Conservation (phyloP, 2,797 vertebrate species). For the Myripristis murdjan region DNA sequence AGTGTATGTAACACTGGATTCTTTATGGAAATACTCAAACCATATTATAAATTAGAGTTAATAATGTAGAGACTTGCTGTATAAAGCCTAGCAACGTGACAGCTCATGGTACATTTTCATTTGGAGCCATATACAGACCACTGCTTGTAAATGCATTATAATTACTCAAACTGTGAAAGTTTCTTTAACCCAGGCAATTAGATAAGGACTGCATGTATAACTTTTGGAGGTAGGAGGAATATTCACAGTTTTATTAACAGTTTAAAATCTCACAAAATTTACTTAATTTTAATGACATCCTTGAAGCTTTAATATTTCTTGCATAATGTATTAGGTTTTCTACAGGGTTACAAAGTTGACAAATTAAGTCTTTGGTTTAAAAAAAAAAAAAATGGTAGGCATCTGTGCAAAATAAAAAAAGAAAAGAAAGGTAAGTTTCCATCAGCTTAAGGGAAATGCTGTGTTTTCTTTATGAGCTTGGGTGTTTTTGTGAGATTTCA, state of each 20-base stretch:
- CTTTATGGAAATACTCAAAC: neutral
- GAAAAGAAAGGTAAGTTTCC: no score
- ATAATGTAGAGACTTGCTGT: constrained; percentile 7
- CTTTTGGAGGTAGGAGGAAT: neutral
- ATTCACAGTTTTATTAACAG: no score
- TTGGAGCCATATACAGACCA: neutral
- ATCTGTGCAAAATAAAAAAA: no score
- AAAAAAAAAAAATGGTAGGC: no score
- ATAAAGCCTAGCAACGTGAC: constrained; percentile 9
- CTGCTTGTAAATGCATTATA: constrained; percentile 15
- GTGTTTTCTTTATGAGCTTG: no score
- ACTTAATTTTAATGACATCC: neutral
- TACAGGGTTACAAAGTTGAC: no score
- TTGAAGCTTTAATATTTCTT: no score
- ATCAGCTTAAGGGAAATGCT: no score
- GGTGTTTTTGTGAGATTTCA: no score
- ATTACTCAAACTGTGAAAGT: neutral
- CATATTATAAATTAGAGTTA: constrained; percentile 7
- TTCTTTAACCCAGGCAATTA: constrained; percentile 8
- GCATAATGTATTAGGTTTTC: no score
- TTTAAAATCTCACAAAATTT: no score
- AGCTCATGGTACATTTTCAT: constrained; percentile 25
- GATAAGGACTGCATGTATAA: constrained; percentile 1
- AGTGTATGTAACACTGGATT: neutral
- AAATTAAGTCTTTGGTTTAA: no score